Conservation (phyloP, 2,797 vertebrate species). For the Tragopan temminckii region DNA sequence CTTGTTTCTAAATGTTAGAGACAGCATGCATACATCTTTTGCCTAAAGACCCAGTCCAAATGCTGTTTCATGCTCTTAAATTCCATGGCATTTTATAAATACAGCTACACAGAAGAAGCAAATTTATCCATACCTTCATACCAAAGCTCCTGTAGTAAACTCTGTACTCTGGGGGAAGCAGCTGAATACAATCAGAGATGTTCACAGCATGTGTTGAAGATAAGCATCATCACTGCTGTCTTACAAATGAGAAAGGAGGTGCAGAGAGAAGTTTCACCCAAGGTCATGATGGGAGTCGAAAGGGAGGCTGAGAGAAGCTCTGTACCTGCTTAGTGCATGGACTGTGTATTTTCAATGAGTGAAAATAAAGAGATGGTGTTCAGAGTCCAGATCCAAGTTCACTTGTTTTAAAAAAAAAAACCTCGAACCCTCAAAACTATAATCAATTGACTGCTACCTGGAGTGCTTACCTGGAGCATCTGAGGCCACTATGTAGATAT, state of each 20-base stretch:
- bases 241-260: background rate
- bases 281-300: background rate
- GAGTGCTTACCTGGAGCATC: background rate
- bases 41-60: background rate
- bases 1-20: background rate
- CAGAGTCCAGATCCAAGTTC: background rate
- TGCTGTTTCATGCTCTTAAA: background rate
- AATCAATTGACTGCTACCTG: background rate
- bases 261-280: background rate
- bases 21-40: background rate
- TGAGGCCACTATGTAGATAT: background rate
- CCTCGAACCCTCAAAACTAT: fast-evolving
- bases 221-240: background rate
- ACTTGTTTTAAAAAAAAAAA: background rate
- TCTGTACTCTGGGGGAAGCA: background rate
- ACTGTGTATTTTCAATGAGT: background rate
- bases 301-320: background rate
- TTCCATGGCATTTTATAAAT: background rate
- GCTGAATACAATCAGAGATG: background rate
- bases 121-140: background rate
- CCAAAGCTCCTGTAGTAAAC: background rate
- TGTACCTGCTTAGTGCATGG: background rate
- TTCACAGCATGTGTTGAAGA: background rate
- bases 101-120: background rate
- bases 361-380: background rate